These are phyloP conservation scores for Cephus runcator DNA, from an alignment of 2,888 invertebrate genomes.

Conservation along the genomic window DNA sequence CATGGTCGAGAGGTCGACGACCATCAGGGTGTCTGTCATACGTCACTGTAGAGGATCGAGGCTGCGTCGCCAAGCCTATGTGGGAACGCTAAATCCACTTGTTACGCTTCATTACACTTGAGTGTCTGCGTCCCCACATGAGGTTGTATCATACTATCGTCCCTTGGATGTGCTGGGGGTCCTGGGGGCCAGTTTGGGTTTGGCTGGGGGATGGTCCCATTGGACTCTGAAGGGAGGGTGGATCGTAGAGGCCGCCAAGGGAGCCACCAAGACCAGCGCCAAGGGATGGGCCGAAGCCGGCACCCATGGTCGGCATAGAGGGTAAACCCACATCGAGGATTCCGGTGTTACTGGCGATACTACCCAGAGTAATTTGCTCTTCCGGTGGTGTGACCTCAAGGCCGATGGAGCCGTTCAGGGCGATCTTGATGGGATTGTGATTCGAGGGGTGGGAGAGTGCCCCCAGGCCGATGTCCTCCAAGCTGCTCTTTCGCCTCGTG, in stretches of 20 bases:
- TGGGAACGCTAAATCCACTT: conserved; percentile 76
- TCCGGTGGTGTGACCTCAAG: conserved; percentile 75
- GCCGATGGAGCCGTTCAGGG: conserved; percentile 87
- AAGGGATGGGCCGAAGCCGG: conserved; percentile 36
- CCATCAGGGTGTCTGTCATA: neutral
- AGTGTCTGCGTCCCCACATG: conserved; percentile 90
- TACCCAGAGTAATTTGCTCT: conserved; percentile 67
- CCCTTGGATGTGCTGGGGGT: conserved; percentile 84
- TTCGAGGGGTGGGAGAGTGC: conserved; percentile 75
- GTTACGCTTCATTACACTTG: conserved; percentile 77
- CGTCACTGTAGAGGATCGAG: neutral
- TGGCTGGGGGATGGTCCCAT: conserved; percentile 34
- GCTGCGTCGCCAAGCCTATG: conserved; percentile 32
- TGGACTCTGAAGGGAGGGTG: conserved; percentile 60
- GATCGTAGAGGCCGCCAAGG: conserved; percentile 68
- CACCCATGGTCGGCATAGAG: conserved; percentile 49
- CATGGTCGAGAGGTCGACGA: neutral
- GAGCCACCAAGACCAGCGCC: conserved; percentile 56
- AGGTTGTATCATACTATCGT: conserved; percentile 96
- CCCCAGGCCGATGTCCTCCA: conserved; percentile 84
- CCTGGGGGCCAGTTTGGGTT: conserved; percentile 63
- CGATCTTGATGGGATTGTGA: conserved; percentile 84
- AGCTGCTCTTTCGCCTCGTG: conserved; percentile 81
- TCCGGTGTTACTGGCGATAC: conserved; percentile 69
- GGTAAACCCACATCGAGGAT: conserved; percentile 67